Conservation (phyloP, 2,113 vertebrate genomes). For the Alligator sinensis region DNA sequence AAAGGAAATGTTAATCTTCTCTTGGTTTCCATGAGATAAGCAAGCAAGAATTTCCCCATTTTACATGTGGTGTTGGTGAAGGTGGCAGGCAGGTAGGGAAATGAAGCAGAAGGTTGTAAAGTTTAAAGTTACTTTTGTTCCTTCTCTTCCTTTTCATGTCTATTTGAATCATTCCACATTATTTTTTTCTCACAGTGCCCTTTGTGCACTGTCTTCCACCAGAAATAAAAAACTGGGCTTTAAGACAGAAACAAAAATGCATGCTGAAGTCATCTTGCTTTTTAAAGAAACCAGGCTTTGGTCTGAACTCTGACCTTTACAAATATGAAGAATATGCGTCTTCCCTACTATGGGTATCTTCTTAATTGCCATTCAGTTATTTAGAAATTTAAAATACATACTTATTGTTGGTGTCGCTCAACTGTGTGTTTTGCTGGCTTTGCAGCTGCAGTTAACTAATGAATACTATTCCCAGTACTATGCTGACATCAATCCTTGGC, state of each 20-base stretch:
- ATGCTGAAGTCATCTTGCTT: not conserved
- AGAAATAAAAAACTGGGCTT: not conserved
- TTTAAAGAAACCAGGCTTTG: not conserved
- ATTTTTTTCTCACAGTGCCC: not conserved
- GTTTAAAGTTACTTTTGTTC: conserved; percentile 11
- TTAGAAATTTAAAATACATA: conserved; percentile 40
- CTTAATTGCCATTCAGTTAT: conserved; percentile 24
- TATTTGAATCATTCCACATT: not conserved
- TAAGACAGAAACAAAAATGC: not conserved
- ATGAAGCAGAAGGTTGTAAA: not conserved
- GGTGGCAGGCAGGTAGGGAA: conserved; percentile 4
- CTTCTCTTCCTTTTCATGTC: not conserved
- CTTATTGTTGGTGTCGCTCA: conserved; percentile 11
- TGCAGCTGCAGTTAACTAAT: conserved; percentile 45
- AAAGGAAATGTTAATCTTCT: not conserved
- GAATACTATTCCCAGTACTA: conserved; percentile 40
- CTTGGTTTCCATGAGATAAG: not conserved
- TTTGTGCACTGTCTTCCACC: not conserved
- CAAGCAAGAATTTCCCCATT: not conserved
- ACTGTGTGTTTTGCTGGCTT: not conserved
- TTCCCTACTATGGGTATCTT: not conserved
- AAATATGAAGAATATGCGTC: not conserved
- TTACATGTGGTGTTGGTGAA: not conserved
- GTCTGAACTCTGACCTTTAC: not conserved
- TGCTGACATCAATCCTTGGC: conserved; percentile 37